These are phyloP conservation scores for Scelioninae gen. 1 DNA, from an alignment of 2,888 invertebrate genomes.

Conservation along the genomic window DNA sequence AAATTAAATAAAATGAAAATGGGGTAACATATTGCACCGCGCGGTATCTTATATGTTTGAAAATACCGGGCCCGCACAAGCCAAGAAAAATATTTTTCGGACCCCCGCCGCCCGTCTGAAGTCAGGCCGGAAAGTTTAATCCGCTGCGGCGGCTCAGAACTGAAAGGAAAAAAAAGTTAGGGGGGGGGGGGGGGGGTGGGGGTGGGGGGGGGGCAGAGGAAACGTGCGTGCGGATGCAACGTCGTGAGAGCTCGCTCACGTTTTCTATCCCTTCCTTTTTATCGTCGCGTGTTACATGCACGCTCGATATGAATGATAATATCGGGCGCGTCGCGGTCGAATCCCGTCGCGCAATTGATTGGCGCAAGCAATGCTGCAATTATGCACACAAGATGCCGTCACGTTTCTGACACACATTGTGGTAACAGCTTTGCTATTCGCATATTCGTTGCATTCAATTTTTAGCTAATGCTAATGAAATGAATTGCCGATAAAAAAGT, in stretches of 20 bases:
- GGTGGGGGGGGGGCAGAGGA: too few species aligned
- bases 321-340: conserved; percentile 5
- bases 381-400: not conserved
- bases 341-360: conserved; percentile 24
- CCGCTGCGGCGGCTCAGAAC: conserved; percentile 15
- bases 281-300: conserved; percentile 18
- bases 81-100: conserved; percentile 52
- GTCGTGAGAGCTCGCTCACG: not conserved
- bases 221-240: not conserved
- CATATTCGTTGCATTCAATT: conserved; percentile 1
- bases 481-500: not conserved
- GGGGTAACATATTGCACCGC: too few species aligned
- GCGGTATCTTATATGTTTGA: not conserved
- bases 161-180: too few species aligned
- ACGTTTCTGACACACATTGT: conserved; percentile 13
- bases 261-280: not conserved
- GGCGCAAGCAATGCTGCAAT: conserved; percentile 9
- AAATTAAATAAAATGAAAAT: too few species aligned
- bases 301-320: not conserved
- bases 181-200: too few species aligned
- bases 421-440: too few species aligned
- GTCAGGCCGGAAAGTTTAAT: conserved; percentile 44
- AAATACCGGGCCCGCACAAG: conserved; percentile 25
- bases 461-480: conserved; percentile 34
- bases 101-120: conserved; percentile 19